phyloP scores from a whole-genome alignment of 1,140 invertebrate species.

The Andricus grossulariae region DNA sequence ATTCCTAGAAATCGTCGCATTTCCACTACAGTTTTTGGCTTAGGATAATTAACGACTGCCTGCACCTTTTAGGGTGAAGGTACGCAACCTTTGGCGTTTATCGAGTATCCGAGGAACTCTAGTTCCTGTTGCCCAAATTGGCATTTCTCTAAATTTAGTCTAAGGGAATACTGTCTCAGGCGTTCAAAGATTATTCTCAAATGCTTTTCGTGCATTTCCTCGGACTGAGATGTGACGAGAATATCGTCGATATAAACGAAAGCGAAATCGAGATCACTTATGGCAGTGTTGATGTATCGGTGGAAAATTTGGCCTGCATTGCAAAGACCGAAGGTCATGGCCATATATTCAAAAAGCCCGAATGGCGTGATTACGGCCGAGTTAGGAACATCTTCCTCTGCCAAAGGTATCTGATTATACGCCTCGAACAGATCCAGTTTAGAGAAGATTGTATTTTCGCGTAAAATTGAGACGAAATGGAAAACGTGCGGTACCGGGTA shows the following conservation, averaged over 20 bases:
- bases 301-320: no score
- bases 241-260: conserved; percentile 49
- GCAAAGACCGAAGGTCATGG: no score
- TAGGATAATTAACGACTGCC: neutral
- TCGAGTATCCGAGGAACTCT: neutral
- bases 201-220: conserved; percentile 41
- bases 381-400: no score
- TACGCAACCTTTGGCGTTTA: neutral
- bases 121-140: neutral
- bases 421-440: no score
- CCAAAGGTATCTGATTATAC: no score
- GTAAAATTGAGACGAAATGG: no score
- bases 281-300: no score
- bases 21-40: conserved; percentile 31
- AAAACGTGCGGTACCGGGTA: no score
- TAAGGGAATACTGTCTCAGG: neutral
- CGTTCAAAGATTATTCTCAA: neutral
- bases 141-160: conserved; percentile 3
- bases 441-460: no score
- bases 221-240: conserved; percentile 45
- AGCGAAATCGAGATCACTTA: no score
- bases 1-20: conserved; percentile 44
- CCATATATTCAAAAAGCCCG: no score
- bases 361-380: no score
- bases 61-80: neutral